Percentiles rank a stretch among this genome's conserved stretches.
phyloP scores from a whole-genome alignment of 2,888 invertebrate species.

The Sericinus montela region DNA sequence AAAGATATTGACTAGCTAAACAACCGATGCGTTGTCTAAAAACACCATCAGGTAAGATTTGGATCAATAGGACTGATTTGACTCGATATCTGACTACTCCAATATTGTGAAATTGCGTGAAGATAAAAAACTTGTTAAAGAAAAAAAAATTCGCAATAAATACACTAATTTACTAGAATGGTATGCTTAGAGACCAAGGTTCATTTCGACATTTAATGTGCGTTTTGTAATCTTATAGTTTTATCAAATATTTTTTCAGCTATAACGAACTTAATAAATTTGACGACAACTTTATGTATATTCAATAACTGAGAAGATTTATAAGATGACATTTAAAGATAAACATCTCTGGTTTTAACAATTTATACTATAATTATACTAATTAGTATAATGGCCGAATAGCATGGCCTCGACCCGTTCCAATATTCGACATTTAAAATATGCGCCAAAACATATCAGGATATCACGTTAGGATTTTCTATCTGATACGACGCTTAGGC shows the following conservation, averaged over 20 bases:
- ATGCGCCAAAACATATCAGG: too few species aligned
- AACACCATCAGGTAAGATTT: not conserved
- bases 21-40: too few species aligned
- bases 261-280: not conserved
- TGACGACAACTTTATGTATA: conserved; percentile 13
- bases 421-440: conserved; percentile 13
- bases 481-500: conserved; percentile 29
- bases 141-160: too few species aligned
- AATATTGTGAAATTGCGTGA: too few species aligned
- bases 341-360: conserved; percentile 8
- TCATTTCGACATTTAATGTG: not conserved
- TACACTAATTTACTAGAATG: too few species aligned
- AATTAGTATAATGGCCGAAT: conserved; percentile 17
- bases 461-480: too few species aligned
- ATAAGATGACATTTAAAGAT: conserved; percentile 14
- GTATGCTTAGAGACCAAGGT: not conserved
- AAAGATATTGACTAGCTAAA: not conserved
- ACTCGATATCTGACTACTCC: too few species aligned
- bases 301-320: conserved; percentile 5
- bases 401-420: conserved; percentile 18
- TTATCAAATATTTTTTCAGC: not conserved
- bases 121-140: too few species aligned
- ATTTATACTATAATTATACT: conserved; percentile 21
- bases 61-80: not conserved
- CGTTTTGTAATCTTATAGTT: not conserved